Percentiles rank a stretch among this genome's conserved stretches.
Evolutionary conservation across 2,113 vertebrate genomes (phyloP).

Genomic region (Pterocles orientalis): DNA sequence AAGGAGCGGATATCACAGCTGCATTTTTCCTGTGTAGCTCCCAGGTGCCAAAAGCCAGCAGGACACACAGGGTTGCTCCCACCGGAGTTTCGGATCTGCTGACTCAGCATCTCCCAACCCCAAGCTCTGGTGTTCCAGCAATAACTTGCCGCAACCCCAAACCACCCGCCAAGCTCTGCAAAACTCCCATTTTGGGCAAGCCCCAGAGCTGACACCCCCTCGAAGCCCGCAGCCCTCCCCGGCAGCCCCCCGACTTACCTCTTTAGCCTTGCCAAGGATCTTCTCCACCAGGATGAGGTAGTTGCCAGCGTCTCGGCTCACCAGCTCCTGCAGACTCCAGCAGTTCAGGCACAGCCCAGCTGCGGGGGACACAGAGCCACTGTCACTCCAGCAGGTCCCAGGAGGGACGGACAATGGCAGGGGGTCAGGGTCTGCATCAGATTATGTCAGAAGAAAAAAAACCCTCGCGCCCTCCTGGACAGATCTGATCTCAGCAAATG

Average conservation of each 20-base stretch:
- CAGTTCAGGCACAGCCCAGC: conserved; percentile 93
- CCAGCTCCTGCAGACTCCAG: conserved; percentile 95
- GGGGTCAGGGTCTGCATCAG: neutral
- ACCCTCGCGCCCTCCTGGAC: rapidly evolving
- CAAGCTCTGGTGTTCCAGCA: neutral
- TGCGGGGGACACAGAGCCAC: conserved; percentile 12
- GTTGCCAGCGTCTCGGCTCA: conserved; percentile 89
- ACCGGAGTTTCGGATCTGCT: neutral
- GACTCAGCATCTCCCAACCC: rapidly evolving
- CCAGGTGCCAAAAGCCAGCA: neutral
- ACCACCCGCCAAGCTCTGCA: neutral
- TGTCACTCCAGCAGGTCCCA: neutral
- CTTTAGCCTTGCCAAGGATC: conserved; percentile 87
- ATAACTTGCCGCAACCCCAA: rapidly evolving
- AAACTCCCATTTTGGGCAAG: neutral
- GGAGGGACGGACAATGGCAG: rapidly evolving
- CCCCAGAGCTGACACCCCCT: rapidly evolving
- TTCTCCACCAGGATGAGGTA: conserved; percentile 94
- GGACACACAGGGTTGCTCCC: neutral
- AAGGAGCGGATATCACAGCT: neutral
- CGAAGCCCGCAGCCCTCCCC: rapidly evolving
- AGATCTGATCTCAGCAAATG: rapidly evolving
- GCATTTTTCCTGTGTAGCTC: neutral
- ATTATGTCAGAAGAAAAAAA: neutral
- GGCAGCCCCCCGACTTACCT: conserved; percentile 72